phyloP scores from a whole-genome alignment of 2,113 vertebrate genomes.

The Caloenas nicobarica region DNA sequence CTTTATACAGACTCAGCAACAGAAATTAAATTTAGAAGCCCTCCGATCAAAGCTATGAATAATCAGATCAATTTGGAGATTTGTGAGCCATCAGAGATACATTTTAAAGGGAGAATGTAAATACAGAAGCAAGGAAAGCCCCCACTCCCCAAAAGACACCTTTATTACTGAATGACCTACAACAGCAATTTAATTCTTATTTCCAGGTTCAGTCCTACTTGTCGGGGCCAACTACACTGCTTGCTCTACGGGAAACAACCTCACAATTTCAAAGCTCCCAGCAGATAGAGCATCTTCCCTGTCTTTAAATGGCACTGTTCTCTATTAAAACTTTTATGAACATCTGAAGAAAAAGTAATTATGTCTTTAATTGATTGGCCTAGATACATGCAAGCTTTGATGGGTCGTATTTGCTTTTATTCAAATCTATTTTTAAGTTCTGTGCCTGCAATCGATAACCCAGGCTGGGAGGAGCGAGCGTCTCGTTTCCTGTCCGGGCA shows the following conservation, averaged over 20 bases:
- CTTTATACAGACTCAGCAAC: background rate
- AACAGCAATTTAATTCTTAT: background rate
- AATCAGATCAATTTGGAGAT: background rate
- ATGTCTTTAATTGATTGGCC: background rate
- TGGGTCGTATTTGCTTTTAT: background rate
- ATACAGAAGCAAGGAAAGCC: background rate
- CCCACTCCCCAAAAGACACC: background rate
- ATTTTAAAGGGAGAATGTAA: background rate
- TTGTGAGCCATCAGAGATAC: background rate
- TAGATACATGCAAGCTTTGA: background rate
- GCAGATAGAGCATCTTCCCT: background rate
- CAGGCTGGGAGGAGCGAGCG: rapidly evolving
- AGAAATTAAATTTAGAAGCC: background rate
- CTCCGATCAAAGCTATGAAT: background rate
- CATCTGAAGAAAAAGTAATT: background rate
- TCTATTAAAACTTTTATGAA: background rate
- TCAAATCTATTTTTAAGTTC: rapidly evolving
- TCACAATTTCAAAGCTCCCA: background rate
- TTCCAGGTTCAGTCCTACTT: background rate
- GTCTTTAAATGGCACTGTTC: background rate
- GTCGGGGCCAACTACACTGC: background rate
- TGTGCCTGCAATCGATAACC: rapidly evolving
- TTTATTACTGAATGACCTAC: background rate
- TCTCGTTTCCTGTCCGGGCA: rapidly evolving
- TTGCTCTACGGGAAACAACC: background rate